Evolutionary conservation across 2,113 vertebrate genomes (phyloP), one percentile per base, ranked within the genome.

Genomic region (Lasiurus cinereus): DNA sequence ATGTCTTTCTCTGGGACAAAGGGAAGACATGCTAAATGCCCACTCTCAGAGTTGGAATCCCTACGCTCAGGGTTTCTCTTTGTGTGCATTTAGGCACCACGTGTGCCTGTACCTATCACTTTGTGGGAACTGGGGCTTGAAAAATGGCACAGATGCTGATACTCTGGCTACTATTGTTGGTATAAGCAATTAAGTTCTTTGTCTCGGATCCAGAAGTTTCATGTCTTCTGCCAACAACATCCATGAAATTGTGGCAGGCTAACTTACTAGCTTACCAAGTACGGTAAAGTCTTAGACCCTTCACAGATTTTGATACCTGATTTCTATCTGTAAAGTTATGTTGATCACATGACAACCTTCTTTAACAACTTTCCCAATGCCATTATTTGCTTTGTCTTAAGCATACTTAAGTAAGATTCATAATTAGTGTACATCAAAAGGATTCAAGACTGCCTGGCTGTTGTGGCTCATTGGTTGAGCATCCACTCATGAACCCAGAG

Each of bases 101-200:
- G n/a, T 52, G n/a, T n/a, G 16, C 29, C 29, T 69, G 7, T 8
- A 88, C 33, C 64, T 22, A 52, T 83, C 62, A 69, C 56, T n/a
- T 54, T 59, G 8, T 46, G 33, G 70, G 33, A 94, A 76, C 13
- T 22, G 24, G 14, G 21, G 19, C 43, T 67, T 52, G 8, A 14
- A 13, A 85, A 90, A 93, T 52, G 39, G 36, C 33, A 83, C 5
- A 78, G 27, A 50, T 3, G n/a, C 7, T 74, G 18, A 66, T 12
- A 74, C 29, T 94, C 74, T 82, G n/a, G 64, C 29, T 72, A 56
- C 18, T 54, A 14, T 64, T 67, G 14, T 27, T 33, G 50, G 24
- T 90, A 54, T 6, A 78, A 79, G 78, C 50, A 89, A 82, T 50
- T 36, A 84, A 46, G 6, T 83, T 70, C 16, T 91, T 92, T 64